Evolutionary conservation across 2,797 vertebrate genomes (phyloP), one percentile per base, ranked within the genome.

Genomic region (Eulemur mongoz): DNA sequence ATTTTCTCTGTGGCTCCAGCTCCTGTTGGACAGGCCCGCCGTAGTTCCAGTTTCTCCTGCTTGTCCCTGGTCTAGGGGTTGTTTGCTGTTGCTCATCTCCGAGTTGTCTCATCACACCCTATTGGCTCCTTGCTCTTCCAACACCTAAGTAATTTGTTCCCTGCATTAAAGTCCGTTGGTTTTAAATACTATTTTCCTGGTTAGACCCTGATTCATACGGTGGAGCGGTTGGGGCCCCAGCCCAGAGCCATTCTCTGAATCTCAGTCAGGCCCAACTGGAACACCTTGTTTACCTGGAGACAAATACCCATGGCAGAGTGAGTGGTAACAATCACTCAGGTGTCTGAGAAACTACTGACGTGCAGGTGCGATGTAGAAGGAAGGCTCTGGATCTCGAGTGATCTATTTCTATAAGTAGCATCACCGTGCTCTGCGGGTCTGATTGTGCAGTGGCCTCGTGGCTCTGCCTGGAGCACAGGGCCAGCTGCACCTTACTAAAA

Each of bases 171-270:
- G 48, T 15, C 48, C 54, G 20, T 27, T n/a, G 30, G n/a, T 93
- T 91, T 67, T 73, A 88, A 93, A 48, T 14, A 35, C 30, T 79
- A 3, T 76, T 78, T 92, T 82, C 63, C 80, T 72, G 22, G 14
- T 45, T 78, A 52, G 27, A 69, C 30, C 20, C 70, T 78, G 61
- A 57, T 20, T 30, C 45, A 61, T 43, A 65, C 13, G 2, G 25
- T 73, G 20, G 30, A 8, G 23, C 78, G 22, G 8, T 43, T 48
- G 32, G 73, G 61, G 20, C 38, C 48, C 9, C 78, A 45, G 45
- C 50, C 69, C 27, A 82, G 25, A 80, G 48, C 23, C 18, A 23
- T 30, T 54, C 43, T 93, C 12, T 25, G 54, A 89, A 67, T 72
- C n/a, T 11, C 27, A 76, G 40, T 70, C 38, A 63, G 23, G 17